phyloP scores from a whole-genome alignment of 2,113 vertebrate genomes.

The Pyxicephalus adspersus region DNA sequence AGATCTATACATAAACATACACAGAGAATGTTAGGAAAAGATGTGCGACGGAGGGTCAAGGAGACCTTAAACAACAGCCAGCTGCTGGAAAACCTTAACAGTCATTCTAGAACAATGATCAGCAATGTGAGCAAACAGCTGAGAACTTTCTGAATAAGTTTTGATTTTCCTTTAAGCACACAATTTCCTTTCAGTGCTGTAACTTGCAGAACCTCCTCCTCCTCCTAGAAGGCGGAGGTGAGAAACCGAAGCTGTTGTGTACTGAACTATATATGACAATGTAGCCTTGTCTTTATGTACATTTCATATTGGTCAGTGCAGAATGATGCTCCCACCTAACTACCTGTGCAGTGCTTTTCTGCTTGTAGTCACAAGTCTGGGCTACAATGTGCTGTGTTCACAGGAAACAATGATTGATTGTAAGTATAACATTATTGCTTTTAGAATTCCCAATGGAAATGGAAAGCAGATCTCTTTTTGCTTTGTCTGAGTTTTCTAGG shows the following conservation, averaged over 20 bases:
- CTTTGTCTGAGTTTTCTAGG: not conserved
- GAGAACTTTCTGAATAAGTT: not conserved
- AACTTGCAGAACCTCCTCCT: not conserved
- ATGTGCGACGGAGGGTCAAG: no score
- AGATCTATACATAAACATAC: no score
- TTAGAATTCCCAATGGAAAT: not conserved
- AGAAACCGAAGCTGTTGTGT: not conserved
- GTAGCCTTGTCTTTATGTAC: not conserved
- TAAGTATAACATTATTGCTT: slow-evolving; percentile 7
- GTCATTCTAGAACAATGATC: not conserved
- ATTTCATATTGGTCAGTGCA: not conserved
- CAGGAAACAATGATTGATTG: not conserved
- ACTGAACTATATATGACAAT: not conserved
- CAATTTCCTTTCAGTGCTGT: slow-evolving; percentile 2
- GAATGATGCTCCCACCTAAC: not conserved
- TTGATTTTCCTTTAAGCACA: not conserved
- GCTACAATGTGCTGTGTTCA: not conserved
- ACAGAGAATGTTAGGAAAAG: no score
- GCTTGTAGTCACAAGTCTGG: not conserved
- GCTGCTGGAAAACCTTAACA: no score
- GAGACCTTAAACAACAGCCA: no score
- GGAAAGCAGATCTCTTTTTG: not conserved
- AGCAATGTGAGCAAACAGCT: not conserved
- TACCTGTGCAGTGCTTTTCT: not conserved
- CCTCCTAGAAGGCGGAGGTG: slow-evolving; percentile 7